Base-by-base conservation (phyloP, 2,888 invertebrate species). In the Oscheius sp. region DNA sequence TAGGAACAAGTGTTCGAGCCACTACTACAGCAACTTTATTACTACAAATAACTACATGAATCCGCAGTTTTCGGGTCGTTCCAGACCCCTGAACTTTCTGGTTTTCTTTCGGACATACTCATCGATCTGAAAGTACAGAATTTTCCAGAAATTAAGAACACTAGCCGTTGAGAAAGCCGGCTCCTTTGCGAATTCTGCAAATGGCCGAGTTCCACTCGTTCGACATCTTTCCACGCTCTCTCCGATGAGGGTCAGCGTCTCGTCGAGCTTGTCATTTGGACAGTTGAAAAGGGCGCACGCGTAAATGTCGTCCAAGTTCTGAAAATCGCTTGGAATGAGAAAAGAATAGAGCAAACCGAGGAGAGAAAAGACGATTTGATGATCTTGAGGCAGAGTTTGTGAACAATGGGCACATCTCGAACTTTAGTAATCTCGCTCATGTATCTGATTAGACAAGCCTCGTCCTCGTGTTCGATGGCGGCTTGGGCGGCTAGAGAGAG, bases 271-370 rank as follows among this genome's bases (percentile, higher is more conserved):
- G 13, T 79, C 77, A 2, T 79, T 79, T 3, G 66, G 73, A 7
- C 77, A 76, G 70, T 84, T 84, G 53, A 77, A 70, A 57, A 84
- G 62, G 1, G 84, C 84, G 71, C 82, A 82, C 7, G 80, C 77
- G 47, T 83, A 82, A 4, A 84, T 74, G 53, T 82, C 83, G 21
- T 76, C 79, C 66, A 83, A 76, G 33, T 78, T 73, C 81, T 81
- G 37, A 29, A 70, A 70, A 37, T 1, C 11, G 33, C 13, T 42
- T 68, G 3, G 33, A 59, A 11, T 58, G 7, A 13, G 48, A 4
- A 29, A 48, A 33, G 10, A 1, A 66, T 55, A 32, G n/a, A 42
- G 35, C 51, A 33, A 13, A 78, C 78, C 33, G 79, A 72, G 1
- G 74, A 74, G 9, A 75, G 73, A 65, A 76, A 74, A 1, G 72